Evolutionary conservation across 2,113 vertebrate species (phyloP).

Genomic region (Rissa tridactyla): DNA sequence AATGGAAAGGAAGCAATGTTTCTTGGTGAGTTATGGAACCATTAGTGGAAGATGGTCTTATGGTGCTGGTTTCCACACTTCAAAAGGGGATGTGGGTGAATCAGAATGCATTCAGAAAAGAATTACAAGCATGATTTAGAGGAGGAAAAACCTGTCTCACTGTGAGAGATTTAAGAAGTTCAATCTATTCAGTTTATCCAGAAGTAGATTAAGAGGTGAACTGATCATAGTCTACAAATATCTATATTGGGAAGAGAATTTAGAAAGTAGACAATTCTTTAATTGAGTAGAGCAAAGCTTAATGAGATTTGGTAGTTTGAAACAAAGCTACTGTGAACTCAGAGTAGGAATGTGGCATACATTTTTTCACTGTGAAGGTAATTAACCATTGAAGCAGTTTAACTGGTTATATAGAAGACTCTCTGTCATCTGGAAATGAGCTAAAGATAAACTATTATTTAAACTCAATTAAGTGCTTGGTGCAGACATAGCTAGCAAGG

Average conservation of each 20-base stretch:
- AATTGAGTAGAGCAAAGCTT: not conserved
- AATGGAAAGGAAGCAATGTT: not conserved
- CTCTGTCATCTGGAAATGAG: slow-evolving; percentile 2
- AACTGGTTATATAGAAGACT: not conserved
- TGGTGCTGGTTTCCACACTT: not conserved
- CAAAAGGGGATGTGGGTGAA: not conserved
- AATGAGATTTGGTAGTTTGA: not conserved
- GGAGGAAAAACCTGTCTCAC: not conserved
- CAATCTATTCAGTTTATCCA: not conserved
- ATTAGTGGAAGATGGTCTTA: not conserved
- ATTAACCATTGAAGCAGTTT: slow-evolving; percentile 1
- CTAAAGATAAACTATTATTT: slow-evolving; percentile 19
- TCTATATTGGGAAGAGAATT: not conserved
- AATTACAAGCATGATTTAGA: not conserved
- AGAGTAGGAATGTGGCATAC: not conserved
- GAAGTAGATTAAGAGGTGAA: not conserved
- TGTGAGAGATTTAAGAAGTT: not conserved
- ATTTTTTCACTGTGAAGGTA: slow-evolving; percentile 6
- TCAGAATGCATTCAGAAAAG: not conserved
- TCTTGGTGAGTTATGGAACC: not conserved
- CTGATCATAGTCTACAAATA: not conserved
- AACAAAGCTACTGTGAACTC: not conserved
- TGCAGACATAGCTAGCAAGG: not conserved
- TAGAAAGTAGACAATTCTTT: not conserved
- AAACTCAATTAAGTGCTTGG: not conserved